Conservation (phyloP, 1,140 invertebrate genomes). For the Penaeus japonicus region DNA sequence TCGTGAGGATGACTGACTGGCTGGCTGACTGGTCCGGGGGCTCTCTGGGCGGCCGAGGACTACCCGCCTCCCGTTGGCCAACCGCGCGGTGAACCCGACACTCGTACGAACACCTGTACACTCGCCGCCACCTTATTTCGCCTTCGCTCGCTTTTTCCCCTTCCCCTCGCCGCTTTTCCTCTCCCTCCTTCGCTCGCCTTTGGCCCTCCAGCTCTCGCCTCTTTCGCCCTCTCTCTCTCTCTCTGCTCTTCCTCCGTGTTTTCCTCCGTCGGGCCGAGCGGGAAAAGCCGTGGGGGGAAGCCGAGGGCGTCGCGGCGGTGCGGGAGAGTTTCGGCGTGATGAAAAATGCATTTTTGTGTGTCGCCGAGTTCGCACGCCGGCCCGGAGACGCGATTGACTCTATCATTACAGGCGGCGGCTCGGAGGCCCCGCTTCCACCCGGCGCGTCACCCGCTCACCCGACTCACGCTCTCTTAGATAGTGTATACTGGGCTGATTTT, state of each 20-base stretch:
- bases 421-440: constrained; percentile 37
- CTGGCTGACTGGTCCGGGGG: constrained; percentile 32
- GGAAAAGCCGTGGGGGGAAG: background rate
- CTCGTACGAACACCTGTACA: constrained; percentile 50
- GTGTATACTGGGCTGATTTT: background rate
- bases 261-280: background rate
- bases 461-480: constrained; percentile 25
- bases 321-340: background rate
- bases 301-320: background rate
- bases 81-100: constrained; percentile 55
- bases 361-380: constrained; percentile 54
- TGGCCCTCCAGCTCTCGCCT: background rate
- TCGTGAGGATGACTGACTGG: constrained; percentile 52
- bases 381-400: constrained; percentile 55
- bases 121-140: constrained; percentile 17
- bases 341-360: constrained; percentile 39
- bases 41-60: constrained; percentile 26
- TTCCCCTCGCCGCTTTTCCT: background rate
- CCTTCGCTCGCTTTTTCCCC: constrained; percentile 42
- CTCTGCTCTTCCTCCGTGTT: too few relatives aligned
- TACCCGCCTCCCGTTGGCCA: constrained; percentile 50
- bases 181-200: background rate
- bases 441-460: constrained; percentile 27
- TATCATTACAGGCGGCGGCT: constrained; percentile 46
- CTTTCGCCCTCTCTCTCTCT: background rate